Percentiles rank a stretch among this genome's conserved stretches.
Conservation (phyloP, 2,113 vertebrate genomes). For the Reinhardtius hippoglossoides region DNA sequence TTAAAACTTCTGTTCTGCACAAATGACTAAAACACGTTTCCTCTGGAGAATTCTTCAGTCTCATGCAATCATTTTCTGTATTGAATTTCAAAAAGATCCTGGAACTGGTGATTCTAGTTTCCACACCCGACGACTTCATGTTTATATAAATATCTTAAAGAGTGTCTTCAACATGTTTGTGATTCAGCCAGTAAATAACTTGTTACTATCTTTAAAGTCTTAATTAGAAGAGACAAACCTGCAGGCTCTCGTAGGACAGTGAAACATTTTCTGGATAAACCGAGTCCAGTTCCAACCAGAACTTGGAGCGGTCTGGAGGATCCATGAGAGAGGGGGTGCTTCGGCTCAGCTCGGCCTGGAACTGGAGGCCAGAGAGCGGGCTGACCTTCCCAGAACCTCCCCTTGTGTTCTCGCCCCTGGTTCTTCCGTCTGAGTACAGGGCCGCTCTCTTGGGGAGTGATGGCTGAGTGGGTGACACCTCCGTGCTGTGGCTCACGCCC, state of each 20-base stretch:
- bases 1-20: no score
- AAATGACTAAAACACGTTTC: no score
- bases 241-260: slow-evolving; percentile 88
- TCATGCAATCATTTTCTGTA: no score
- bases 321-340: slow-evolving; percentile 89
- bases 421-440: slow-evolving; percentile 83
- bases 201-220: background rate
- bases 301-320: slow-evolving; percentile 88
- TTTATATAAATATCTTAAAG: no score
- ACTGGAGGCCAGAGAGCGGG: slow-evolving; percentile 69
- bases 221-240: slow-evolving; percentile 58
- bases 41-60: no score
- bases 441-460: slow-evolving; percentile 89
- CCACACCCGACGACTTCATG: no score
- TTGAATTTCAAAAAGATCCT: no score
- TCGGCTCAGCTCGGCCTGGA: slow-evolving; percentile 88
- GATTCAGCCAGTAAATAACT: no score
- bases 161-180: no score
- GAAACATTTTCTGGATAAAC: slow-evolving; percentile 84
- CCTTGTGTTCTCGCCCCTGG: slow-evolving; percentile 29
- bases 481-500: slow-evolving; percentile 86
- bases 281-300: slow-evolving; percentile 88
- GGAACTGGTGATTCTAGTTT: no score
- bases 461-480: slow-evolving; percentile 89
- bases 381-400: slow-evolving; percentile 57